Evolutionary conservation across 1,140 invertebrate species (phyloP), one percentile per base, ranked within the genome.

Genomic region (Mamestra configurata): DNA sequence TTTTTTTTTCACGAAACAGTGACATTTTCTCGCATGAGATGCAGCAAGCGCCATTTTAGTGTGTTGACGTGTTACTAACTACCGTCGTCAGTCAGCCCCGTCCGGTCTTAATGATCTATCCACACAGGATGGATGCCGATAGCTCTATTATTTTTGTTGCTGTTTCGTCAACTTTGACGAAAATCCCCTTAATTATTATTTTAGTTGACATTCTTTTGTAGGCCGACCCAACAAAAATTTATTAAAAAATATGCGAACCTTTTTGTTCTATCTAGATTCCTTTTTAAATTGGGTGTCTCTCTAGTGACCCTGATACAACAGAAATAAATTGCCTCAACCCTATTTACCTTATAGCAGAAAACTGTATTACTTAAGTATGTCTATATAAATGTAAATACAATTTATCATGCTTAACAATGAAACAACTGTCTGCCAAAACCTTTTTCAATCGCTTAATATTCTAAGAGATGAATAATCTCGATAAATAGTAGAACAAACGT

Each of bases 51-150:
- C 31, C 79, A 85, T 85, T 83, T 85, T 85, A 85, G 27, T 31
- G 11, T 31, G 40, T 40, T 61, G 18, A 80, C 31, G 46, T 55
- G 68, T 46, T 73, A 79, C 78, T 82, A 83, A 83, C 55, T 82
- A 61, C 78, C 61, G 66, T 80, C 80, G 79, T 79, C 82, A 78
- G 61, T 81, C 78, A 80, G 68, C 59, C 77, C 77, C 79, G 78
- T 37, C 75, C 82, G 55, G 37, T 71, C 73, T 83, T 85, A 85
- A 85, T 80, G 84, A 83, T 83, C 80, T 82, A 82, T 85, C 81
- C 77, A 83, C 80, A 83, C 51, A 79, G 77, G 77, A 81, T 85
- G 76, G 73, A 81, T 83, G 73, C 37, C 73, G 59, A 71, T 79
- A 79, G 20, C 77, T 43, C 51, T 51, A 64, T 51, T 73, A 77